phyloP scores from a whole-genome alignment of 1,140 invertebrate species.

The Hestina assimilis region DNA sequence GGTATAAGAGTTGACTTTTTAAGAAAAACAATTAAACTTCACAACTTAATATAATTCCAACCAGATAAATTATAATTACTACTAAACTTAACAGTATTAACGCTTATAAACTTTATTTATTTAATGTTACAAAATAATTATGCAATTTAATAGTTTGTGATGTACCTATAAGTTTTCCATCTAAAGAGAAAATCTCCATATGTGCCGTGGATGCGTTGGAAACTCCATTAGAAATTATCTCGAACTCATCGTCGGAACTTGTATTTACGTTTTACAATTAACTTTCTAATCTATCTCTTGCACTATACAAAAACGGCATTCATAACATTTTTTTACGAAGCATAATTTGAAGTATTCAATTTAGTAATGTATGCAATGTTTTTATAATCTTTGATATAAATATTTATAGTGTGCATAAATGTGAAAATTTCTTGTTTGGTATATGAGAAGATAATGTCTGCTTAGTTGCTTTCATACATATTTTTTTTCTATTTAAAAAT shows the following conservation, averaged over 20 bases:
- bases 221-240: conserved; percentile 57
- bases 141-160: not conserved
- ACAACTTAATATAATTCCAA: too few species aligned
- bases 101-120: not conserved
- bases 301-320: conserved; percentile 25
- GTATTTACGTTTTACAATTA: conserved; percentile 45
- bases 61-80: too few species aligned
- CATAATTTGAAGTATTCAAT: conserved; percentile 17
- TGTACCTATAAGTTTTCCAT: conserved; percentile 27
- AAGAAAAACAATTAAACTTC: too few species aligned
- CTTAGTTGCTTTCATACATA: too few species aligned
- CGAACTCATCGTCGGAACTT: conserved; percentile 38
- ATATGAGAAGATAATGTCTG: too few species aligned
- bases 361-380: conserved; percentile 4
- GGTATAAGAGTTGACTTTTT: too few species aligned
- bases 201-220: conserved; percentile 33
- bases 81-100: too few species aligned
- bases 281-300: conserved; percentile 46
- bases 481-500: too few species aligned
- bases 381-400: too few species aligned
- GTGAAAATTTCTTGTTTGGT: too few species aligned
- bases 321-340: conserved; percentile 23
- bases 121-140: not conserved
- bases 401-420: too few species aligned
- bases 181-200: conserved; percentile 37